Conservation (phyloP, 2,888 invertebrate genomes). For the Caenorhabditis zanzibari region DNA sequence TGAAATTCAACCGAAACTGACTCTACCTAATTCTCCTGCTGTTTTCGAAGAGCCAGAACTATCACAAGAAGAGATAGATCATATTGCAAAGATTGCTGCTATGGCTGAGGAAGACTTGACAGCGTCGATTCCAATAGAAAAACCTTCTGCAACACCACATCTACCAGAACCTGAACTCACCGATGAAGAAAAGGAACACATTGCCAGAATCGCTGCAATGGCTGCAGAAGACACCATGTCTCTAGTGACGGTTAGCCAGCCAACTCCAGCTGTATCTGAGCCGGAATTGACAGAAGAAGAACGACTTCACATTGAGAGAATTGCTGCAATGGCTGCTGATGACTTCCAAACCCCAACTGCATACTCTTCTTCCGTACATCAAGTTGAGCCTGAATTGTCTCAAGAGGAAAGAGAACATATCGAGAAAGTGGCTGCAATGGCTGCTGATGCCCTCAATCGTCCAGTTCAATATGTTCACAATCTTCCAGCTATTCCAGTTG, state of each 20-base stretch:
- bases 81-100: slow-evolving; percentile 24
- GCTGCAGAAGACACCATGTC: slow-evolving; percentile 32
- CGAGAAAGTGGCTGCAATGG: slow-evolving; percentile 34
- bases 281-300: slow-evolving; percentile 63
- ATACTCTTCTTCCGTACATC: neutral
- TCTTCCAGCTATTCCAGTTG: neutral
- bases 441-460: neutral
- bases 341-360: slow-evolving; percentile 1
- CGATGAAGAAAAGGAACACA: slow-evolving; percentile 66
- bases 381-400: neutral
- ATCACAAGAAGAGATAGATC: slow-evolving; percentile 55
- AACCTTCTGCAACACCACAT: neutral
- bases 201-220: slow-evolving; percentile 59
- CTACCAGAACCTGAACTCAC: slow-evolving; percentile 25
- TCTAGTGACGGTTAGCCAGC: neutral
- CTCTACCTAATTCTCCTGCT: neutral
- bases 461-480: neutral
- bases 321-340: slow-evolving; percentile 56
- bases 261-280: slow-evolving; percentile 7
- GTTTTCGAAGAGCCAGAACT: slow-evolving; percentile 14
- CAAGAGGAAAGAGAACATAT: slow-evolving; percentile 70
- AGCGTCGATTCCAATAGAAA: neutral
- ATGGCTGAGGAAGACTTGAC: slow-evolving; percentile 37
- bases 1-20: neutral
- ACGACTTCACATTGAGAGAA: slow-evolving; percentile 63